These are phyloP conservation scores for rat (Rattus norvegicus) DNA, from an alignment of 2,113 vertebrate species.

Conservation along the genomic window DNA sequence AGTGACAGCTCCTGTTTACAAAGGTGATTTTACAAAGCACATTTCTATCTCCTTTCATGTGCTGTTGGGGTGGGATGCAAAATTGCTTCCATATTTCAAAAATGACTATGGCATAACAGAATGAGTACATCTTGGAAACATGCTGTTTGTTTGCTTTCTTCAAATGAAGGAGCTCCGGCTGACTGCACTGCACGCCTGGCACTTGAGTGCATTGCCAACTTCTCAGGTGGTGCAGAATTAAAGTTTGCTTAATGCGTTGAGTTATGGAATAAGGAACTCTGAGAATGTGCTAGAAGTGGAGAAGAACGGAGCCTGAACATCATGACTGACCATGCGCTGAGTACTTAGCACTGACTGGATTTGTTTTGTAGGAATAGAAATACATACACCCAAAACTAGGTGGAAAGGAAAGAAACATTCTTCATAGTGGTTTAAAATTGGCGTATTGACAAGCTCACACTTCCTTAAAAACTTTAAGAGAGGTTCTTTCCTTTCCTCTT, in stretches of 20 bases:
- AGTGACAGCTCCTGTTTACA: background rate
- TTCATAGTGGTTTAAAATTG: background rate
- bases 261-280: background rate
- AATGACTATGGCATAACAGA: background rate
- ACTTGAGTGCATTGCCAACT: background rate
- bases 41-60: background rate
- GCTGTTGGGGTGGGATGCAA: constrained; percentile 2
- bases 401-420: background rate
- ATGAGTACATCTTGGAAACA: constrained; percentile 1
- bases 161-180: background rate
- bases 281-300: background rate
- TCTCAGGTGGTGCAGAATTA: background rate
- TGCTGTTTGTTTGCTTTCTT: constrained; percentile 8
- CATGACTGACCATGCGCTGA: background rate
- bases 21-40: background rate
- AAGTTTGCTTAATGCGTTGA: background rate
- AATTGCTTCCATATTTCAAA: constrained; percentile 38
- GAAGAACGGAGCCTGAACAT: background rate
- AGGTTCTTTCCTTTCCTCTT: background rate
- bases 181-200: background rate
- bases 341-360: background rate
- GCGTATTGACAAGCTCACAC: background rate
- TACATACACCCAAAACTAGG: background rate
- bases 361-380: background rate
- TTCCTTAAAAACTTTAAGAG: background rate